These are phyloP conservation scores for Nomada ferruginata DNA, from an alignment of 2,888 invertebrate genomes.

Conservation along the genomic window DNA sequence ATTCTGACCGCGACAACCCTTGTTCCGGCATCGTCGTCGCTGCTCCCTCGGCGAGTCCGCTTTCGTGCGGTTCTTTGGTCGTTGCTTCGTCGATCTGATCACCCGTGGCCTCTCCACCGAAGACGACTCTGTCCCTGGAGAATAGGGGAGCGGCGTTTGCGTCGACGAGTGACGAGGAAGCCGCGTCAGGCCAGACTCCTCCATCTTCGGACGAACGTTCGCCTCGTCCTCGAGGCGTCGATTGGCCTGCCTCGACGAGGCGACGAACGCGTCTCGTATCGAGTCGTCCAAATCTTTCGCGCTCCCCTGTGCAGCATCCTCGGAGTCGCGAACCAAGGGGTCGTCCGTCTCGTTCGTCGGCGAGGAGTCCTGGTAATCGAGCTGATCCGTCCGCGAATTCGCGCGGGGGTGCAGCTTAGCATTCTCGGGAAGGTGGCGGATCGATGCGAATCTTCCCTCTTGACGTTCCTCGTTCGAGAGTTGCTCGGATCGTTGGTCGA, in stretches of 20 bases:
- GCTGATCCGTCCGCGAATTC: not conserved
- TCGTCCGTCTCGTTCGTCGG: not conserved
- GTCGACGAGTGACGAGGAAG: constrained; percentile 68
- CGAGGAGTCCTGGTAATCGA: not conserved
- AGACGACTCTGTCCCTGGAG: constrained; percentile 42
- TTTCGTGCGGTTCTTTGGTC: constrained; percentile 74
- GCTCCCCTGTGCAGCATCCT: constrained; percentile 7
- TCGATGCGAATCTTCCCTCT: not conserved
- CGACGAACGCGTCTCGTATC: constrained; percentile 49
- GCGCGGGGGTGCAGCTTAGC: not conserved
- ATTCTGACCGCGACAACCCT: constrained; percentile 78
- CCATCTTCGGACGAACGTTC: constrained; percentile 42
- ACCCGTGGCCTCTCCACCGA: constrained; percentile 70
- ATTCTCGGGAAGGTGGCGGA: not conserved
- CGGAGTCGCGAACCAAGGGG: not conserved
- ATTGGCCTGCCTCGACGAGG: constrained; percentile 38
- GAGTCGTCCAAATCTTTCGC: constrained; percentile 37
- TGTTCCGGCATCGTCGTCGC: constrained; percentile 79
- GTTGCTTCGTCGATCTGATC: constrained; percentile 73
- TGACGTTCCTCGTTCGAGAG: not conserved
- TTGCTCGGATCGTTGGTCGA: not conserved
- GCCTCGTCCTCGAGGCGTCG: constrained; percentile 25
- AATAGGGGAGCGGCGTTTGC: constrained; percentile 52
- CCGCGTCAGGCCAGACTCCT: constrained; percentile 53
- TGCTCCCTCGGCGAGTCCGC: constrained; percentile 80